Evolutionary conservation across 2,888 invertebrate species (phyloP).

Genomic region (Tenthredo amoena): DNA sequence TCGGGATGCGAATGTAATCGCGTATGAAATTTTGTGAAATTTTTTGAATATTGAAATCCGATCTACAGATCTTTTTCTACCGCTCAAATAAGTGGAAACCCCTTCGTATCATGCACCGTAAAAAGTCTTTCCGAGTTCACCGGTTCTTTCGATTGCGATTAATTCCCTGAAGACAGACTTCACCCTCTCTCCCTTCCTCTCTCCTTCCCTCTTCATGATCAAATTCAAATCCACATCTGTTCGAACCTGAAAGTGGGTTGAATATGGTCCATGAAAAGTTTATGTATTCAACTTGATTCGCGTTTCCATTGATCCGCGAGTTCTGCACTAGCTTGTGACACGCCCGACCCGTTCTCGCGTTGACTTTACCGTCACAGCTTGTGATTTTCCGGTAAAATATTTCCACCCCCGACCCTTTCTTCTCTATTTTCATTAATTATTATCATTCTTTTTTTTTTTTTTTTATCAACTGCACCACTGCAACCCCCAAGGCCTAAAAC

Average conservation of each 20-base stretch:
- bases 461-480: neutral
- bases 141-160: neutral
- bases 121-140: neutral
- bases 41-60: neutral
- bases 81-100: neutral
- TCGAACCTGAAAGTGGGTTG: neutral
- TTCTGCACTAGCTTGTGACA: slow-evolving; percentile 53
- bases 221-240: slow-evolving; percentile 16
- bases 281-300: slow-evolving; percentile 24
- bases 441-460: neutral
- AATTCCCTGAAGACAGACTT: neutral
- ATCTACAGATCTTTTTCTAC: neutral
- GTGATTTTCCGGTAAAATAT: neutral
- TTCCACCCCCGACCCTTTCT: neutral
- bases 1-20: neutral
- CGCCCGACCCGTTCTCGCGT: slow-evolving; percentile 29
- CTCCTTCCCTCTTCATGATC: neutral
- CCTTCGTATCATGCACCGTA: neutral
- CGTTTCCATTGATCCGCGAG: slow-evolving; percentile 23
- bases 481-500: neutral
- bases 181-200: neutral
- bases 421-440: neutral
- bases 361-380: slow-evolving; percentile 43
- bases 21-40: no score
- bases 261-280: slow-evolving; percentile 34